A percentile compares a stretch with the other conserved stretches of the same genome.
Conservation (phyloP, 2,888 invertebrate species). For the Drosophila bunnanda region DNA sequence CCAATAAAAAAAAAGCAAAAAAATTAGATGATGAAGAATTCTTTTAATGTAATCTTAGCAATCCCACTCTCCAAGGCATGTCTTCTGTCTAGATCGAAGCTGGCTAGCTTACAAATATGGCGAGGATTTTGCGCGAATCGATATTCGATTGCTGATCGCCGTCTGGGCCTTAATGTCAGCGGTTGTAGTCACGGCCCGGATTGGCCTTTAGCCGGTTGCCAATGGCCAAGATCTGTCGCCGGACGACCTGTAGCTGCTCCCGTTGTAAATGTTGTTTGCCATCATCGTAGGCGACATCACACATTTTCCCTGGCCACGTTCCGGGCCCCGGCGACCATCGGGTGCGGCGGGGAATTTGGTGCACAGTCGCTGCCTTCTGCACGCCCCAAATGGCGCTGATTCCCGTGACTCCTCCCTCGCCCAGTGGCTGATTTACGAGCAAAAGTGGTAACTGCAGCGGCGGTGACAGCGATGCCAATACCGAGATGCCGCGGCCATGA, state of each 20-base stretch:
- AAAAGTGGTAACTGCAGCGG: conserved; percentile 17
- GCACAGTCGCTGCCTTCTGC: conserved; percentile 55
- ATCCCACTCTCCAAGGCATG: not conserved
- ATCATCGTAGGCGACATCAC: conserved; percentile 81
- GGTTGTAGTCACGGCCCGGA: conserved; percentile 72
- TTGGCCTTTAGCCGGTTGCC: conserved; percentile 66
- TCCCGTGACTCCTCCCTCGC: conserved; percentile 27
- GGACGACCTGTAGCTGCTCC: conserved; percentile 66
- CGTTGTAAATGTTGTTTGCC: conserved; percentile 76
- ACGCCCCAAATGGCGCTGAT: conserved; percentile 21
- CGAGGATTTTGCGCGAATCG: conserved; percentile 12
- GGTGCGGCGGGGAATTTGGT: conserved; percentile 68
- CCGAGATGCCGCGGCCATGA: conserved; percentile 62
- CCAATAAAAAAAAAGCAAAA: not conserved
- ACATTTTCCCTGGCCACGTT: conserved; percentile 61
- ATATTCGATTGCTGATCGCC: conserved; percentile 46
- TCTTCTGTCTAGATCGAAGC: conserved; percentile 15
- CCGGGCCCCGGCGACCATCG: conserved; percentile 48
- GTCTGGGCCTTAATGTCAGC: conserved; percentile 37
- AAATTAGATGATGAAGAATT: not conserved
- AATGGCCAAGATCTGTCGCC: conserved; percentile 53
- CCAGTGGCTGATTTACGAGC: conserved; percentile 74
- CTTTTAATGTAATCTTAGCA: not conserved
- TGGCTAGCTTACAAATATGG: conserved; percentile 39
- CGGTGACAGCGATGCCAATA: conserved; percentile 39